Conservation (phyloP, 2,113 vertebrate genomes). For the Pangasianodon gigas region DNA sequence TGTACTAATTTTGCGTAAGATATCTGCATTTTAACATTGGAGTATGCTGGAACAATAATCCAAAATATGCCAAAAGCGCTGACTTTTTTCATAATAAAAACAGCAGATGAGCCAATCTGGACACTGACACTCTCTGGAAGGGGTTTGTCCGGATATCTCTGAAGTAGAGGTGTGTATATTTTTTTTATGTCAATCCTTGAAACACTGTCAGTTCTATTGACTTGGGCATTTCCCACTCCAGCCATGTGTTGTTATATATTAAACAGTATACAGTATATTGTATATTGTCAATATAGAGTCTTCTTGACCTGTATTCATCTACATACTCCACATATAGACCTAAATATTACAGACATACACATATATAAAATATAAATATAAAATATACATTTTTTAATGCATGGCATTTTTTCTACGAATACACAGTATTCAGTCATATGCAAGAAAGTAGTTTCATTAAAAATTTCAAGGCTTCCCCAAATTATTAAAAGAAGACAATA, state of each 20-base stretch:
- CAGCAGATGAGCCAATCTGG: no score
- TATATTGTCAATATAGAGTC: background rate
- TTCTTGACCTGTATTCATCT: background rate
- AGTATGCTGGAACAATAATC: no score
- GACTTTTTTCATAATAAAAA: no score
- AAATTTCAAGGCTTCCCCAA: background rate
- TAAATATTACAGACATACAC: background rate
- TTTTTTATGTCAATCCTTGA: no score
- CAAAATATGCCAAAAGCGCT: no score
- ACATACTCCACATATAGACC: background rate
- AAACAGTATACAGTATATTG: background rate
- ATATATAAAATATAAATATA: background rate
- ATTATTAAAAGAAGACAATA: background rate
- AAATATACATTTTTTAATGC: conserved; percentile 5
- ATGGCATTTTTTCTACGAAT: conserved; percentile 18
- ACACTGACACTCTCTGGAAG: no score
- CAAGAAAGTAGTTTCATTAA: background rate
- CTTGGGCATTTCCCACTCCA: no score
- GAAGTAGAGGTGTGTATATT: no score
- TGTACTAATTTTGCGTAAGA: no score
- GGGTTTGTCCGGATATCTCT: no score
- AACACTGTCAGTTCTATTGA: no score
- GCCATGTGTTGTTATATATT: background rate
- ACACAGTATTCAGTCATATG: conserved; percentile 23
- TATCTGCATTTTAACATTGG: no score